Evolutionary conservation across 2,113 vertebrate species (phyloP).

Genomic region (Malurus cyaneus): DNA sequence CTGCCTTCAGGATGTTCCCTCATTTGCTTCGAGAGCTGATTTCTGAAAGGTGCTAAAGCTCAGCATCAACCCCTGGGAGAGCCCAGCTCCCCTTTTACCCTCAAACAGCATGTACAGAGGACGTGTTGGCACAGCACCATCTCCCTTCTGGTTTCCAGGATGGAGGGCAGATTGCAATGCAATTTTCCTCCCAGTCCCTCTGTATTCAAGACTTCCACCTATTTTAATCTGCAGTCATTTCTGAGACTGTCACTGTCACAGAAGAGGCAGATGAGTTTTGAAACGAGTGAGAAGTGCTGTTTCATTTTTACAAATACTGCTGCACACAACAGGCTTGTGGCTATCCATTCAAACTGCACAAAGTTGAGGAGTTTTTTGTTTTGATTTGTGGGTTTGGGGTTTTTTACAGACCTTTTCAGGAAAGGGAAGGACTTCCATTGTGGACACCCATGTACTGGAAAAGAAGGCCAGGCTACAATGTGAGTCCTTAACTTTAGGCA

Average conservation of each 20-base stretch:
- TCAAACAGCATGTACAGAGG: neutral
- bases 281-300: neutral
- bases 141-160: neutral
- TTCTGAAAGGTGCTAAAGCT: neutral
- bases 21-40: neutral
- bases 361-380: neutral
- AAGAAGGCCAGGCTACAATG: neutral
- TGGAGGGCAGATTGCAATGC: constrained; percentile 3
- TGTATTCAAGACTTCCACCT: neutral
- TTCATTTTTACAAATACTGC: neutral
- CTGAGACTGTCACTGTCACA: neutral
- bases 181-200: neutral
- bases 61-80: neutral
- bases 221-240: neutral
- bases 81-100: neutral
- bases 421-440: neutral
- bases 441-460: neutral
- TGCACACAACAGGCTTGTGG: neutral
- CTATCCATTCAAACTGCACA: neutral
- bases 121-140: neutral
- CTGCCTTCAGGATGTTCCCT: neutral
- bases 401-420: neutral
- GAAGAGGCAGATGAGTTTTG: neutral
- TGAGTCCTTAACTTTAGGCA: neutral
- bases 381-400: neutral